Evolutionary conservation across 2,888 invertebrate species (phyloP), one percentile per base, ranked within the genome.

Genomic region (Dichetophora obliterata): DNA sequence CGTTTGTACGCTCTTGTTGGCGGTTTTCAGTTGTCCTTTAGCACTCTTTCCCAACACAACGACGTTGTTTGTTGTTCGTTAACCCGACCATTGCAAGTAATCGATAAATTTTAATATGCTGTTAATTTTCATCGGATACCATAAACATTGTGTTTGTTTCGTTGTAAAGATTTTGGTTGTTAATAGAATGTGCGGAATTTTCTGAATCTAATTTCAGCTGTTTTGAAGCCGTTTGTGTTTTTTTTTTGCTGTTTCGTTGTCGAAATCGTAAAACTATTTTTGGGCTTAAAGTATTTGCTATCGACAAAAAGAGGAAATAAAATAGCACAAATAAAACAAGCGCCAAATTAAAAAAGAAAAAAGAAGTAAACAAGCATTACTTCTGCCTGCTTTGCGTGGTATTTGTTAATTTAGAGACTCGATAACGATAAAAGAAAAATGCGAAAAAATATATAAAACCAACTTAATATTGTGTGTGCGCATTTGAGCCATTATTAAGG

Each of bases 101-200:
- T 74, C 74, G 54, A 74, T 74, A 65, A 74, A 66, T 66, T 74
- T 72, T 71, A 54, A 59, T 72, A 61, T 72, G 61, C 27, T 61
- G 61, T 48, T 72, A 43, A 61, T 72, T 61, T 16, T 48, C 24
- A 9, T n/a, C 59, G 19, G 43, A 24, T 24, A 24, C 8, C 19
- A n/a, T 54, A 54, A 57, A 34, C 37, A 37, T 57, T 43, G 11
- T 43, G 11, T 14, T 43, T 43, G 11, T 43, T 14, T 59, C 14
- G 57, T 59, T 11, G 63, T 31, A 27, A 34, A 16, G 3, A 63
- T 31, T 63, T 31, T 27, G 61, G 31, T 5, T 34, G 31, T 63
- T 63, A 27, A 43, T 14, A 43, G 43, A 43, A 43, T 43, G 14
- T 43, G 11, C 43, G 11, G n/a, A 14, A 22, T 59, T 14, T 27